phyloP scores from a whole-genome alignment of 2,113 vertebrate genomes.

The Hippocampus guttulatus region DNA sequence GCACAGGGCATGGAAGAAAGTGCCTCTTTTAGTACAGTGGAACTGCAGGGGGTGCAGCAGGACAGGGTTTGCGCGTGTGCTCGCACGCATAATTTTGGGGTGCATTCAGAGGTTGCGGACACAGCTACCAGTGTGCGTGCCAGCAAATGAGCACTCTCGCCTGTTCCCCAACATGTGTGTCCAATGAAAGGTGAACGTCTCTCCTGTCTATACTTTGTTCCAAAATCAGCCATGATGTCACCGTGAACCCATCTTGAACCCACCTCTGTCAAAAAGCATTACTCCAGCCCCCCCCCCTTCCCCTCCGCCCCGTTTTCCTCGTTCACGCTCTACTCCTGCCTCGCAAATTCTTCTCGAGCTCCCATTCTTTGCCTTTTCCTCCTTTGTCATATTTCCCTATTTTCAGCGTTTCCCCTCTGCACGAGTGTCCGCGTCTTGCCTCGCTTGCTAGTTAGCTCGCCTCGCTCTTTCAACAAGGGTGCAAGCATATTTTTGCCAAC shows the following conservation, averaged over 20 bases:
- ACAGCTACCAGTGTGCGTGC: constrained; percentile 52
- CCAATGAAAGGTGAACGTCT: constrained; percentile 74
- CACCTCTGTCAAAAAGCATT: constrained; percentile 74
- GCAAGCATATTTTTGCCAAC: constrained; percentile 29
- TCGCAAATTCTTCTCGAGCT: constrained; percentile 58
- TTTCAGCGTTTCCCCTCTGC: constrained; percentile 48
- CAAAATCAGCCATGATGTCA: constrained; percentile 77
- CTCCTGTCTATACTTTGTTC: constrained; percentile 73
- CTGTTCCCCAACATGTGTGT: constrained; percentile 69
- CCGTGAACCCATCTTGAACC: constrained; percentile 77
- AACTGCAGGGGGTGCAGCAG: not conserved
- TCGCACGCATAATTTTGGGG: constrained; percentile 10
- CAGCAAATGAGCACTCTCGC: constrained; percentile 46
- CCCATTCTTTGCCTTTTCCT: constrained; percentile 50
- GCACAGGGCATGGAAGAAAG: constrained; percentile 41
- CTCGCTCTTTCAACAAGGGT: constrained; percentile 20
- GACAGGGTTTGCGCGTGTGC: not conserved
- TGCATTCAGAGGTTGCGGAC: constrained; percentile 52
- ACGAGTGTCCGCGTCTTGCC: constrained; percentile 24
- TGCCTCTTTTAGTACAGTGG: constrained; percentile 29
- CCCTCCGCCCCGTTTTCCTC: constrained; percentile 56
- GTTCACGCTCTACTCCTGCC: constrained; percentile 57
- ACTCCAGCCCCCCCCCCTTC: constrained; percentile 57
- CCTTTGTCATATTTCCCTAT: constrained; percentile 49
- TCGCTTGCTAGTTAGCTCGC: constrained; percentile 2